phyloP scores from a whole-genome alignment of 64 coral and sea anemone species.

The Porites australiensis region DNA sequence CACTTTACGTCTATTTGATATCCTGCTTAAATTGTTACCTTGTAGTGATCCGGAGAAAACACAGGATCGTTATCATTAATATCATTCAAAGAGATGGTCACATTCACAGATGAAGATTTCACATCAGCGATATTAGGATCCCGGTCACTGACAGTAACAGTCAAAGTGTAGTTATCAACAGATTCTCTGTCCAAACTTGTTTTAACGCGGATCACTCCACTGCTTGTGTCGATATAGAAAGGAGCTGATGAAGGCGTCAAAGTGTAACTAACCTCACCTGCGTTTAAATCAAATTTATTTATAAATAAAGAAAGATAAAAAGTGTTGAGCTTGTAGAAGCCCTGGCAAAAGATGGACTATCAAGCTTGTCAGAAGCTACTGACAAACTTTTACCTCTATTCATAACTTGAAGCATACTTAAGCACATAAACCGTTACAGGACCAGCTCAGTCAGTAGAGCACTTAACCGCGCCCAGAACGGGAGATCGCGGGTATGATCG shows the following conservation, averaged over 20 bases:
- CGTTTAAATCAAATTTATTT: too few relatives aligned
- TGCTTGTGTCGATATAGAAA: slow-evolving; percentile 64
- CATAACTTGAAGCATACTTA: too few relatives aligned
- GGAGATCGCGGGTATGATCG: too few relatives aligned
- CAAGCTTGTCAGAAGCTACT: too few relatives aligned
- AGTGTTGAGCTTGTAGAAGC: too few relatives aligned
- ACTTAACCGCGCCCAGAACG: too few relatives aligned
- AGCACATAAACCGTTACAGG: too few relatives aligned
- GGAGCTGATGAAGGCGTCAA: slow-evolving; percentile 38
- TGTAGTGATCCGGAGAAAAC: slow-evolving; percentile 66
- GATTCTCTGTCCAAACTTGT: slow-evolving; percentile 49
- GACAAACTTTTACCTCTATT: too few relatives aligned
- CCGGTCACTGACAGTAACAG: slow-evolving; percentile 52
- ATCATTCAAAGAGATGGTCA: slow-evolving; percentile 48
- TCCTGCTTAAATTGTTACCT: not conserved
- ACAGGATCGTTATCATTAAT: slow-evolving; percentile 70
- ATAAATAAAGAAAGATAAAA: too few relatives aligned
- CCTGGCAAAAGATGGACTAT: too few relatives aligned
- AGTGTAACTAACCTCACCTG: slow-evolving; percentile 45
- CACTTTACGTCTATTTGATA: too few relatives aligned
- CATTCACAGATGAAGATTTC: slow-evolving; percentile 38
- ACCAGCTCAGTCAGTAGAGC: too few relatives aligned
- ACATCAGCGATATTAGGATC: slow-evolving; percentile 52
- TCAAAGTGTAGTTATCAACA: slow-evolving; percentile 31
- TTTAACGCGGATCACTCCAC: slow-evolving; percentile 61